Base-by-base conservation (phyloP, 2,797 vertebrate genomes). In the Epinephelus coioides region DNA sequence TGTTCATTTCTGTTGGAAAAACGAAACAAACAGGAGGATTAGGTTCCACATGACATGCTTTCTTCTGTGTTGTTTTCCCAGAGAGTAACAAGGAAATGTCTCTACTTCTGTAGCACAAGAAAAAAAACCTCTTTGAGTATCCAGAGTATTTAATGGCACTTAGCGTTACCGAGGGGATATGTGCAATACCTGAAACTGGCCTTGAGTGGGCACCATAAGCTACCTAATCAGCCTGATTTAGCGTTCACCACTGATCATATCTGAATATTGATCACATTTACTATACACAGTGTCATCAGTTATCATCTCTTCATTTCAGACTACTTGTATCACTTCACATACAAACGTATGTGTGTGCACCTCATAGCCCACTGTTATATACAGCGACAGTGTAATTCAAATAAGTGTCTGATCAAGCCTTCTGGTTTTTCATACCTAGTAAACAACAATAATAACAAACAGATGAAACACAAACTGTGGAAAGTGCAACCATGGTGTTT, bases 191-290 rank as follows among this genome's bases (percentile, higher is more conserved):
- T 57, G 1, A 43, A 8, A 55, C 5, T 60, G 53, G 9, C 76
- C 88, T 68, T 66, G 23, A 51, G 87, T 62, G 6, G 85, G 88
- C 69, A 15, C 69, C 59, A 66, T 76, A 73, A 34, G 34, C 62
- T 60, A 60, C 25, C 3, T 54, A 19, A 60, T 64, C 59, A 38
- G 23, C 19, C 25, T 30, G 38, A 40, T 5, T 27, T 11, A 21
- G 1, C 4, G 2, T 55, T 25, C 9, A 61, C 4, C 7, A 51
- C 15, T 9, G 14, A 34, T 17, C 14, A 1, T 18, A 60, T 40
- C 0, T 53, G 27, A 64, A 25, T 13, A 59, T 34, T 13, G 14
- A 25, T 38, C 2, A 53, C 30, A n/a, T 69, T 51, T 17, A 57
- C 1, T 23, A n/a, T 1, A 23, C 14, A 30, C 14, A 47, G 0